phyloP scores from a whole-genome alignment of 2,888 invertebrate genomes.

The Drosophila multiciliata region DNA sequence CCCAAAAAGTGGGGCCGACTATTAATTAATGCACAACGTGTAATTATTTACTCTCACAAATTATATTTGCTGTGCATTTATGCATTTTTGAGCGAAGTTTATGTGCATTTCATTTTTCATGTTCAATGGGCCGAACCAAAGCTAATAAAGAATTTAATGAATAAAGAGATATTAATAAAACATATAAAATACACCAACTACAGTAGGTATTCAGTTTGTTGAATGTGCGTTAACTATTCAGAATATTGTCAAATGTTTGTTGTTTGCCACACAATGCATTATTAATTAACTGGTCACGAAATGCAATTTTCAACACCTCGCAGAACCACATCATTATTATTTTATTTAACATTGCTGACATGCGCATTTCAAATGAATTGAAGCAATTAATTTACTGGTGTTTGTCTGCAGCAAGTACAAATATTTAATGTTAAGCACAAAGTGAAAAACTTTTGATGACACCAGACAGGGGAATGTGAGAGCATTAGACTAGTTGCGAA shows the following conservation, averaged over 20 bases:
- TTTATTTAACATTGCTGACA: background rate
- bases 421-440: slow-evolving; percentile 26
- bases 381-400: slow-evolving; percentile 7
- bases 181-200: background rate
- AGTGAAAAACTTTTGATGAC: slow-evolving; percentile 29
- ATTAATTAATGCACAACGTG: slow-evolving; percentile 64
- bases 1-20: slow-evolving; percentile 35
- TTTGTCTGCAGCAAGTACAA: background rate
- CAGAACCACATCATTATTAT: slow-evolving; percentile 2
- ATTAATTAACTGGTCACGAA: slow-evolving; percentile 25
- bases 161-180: slow-evolving; percentile 17
- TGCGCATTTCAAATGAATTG: background rate
- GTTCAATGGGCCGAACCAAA: slow-evolving; percentile 8
- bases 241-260: background rate
- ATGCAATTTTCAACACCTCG: background rate
- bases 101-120: slow-evolving; percentile 32
- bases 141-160: background rate
- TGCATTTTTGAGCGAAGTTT: slow-evolving; percentile 13
- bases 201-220: background rate
- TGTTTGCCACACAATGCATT: slow-evolving; percentile 6
- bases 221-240: slow-evolving; percentile 8
- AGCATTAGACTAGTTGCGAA: slow-evolving; percentile 2
- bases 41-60: slow-evolving; percentile 57
- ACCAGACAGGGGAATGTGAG: slow-evolving; percentile 6
- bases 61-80: slow-evolving; percentile 41